Percentiles rank a stretch among this genome's conserved stretches.
phyloP scores from a whole-genome alignment of 2,888 invertebrate genomes.

The Brenthis hecate region DNA sequence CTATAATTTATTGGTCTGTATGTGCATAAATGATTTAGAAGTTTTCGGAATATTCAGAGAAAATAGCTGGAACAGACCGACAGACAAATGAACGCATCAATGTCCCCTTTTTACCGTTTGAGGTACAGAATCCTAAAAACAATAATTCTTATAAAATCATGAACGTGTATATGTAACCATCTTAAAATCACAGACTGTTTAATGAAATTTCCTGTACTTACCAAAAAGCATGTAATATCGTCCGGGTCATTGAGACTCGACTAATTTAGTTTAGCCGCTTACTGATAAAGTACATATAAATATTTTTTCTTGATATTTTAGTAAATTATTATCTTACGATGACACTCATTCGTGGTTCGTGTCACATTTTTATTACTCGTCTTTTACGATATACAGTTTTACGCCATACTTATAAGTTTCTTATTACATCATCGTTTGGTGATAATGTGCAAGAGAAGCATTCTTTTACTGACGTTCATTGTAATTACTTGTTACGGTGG shows the following conservation, averaged over 20 bases:
- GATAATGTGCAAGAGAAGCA: conserved; percentile 47
- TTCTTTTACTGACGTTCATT: conserved; percentile 44
- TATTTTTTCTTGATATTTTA: conserved; percentile 51
- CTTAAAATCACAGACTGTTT: not conserved
- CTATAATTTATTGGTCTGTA: no score
- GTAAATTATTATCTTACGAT: conserved; percentile 61
- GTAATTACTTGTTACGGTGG: conserved; percentile 46
- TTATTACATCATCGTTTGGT: conserved; percentile 33
- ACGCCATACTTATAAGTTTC: conserved; percentile 47
- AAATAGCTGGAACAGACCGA: no score
- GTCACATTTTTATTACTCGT: conserved; percentile 56
- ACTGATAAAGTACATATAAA: conserved; percentile 52
- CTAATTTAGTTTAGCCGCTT: conserved; percentile 36
- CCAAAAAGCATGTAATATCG: conserved; percentile 11
- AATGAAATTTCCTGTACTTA: conserved; percentile 12
- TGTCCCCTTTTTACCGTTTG: no score
- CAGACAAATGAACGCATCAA: no score
- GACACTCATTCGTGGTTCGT: conserved; percentile 53
- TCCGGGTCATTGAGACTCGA: conserved; percentile 38
- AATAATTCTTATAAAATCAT: no score
- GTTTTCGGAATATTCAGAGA: no score
- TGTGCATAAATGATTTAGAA: no score
- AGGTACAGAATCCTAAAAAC: no score
- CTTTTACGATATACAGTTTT: conserved; percentile 38
- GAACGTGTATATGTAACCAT: no score